These are phyloP conservation scores for Enteromius argenteus DNA, from an alignment of 2,797 vertebrate genomes.

Conservation along the genomic window DNA sequence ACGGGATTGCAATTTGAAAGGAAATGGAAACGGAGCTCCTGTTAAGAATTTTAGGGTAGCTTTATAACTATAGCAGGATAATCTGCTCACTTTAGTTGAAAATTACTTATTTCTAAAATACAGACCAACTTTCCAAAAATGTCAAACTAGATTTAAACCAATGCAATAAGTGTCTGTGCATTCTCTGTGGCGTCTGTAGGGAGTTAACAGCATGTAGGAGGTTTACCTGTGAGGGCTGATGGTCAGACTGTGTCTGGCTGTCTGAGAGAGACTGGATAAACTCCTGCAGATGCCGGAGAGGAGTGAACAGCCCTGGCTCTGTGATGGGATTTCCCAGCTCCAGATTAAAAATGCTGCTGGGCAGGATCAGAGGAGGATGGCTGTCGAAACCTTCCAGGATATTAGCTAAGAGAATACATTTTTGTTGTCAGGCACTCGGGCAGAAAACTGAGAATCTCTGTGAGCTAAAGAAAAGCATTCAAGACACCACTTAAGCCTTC, in stretches of 20 bases:
- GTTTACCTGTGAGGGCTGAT: slow-evolving; percentile 14
- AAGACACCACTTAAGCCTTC: neutral
- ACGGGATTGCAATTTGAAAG: no score
- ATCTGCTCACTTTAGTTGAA: neutral
- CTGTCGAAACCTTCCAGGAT: slow-evolving; percentile 83
- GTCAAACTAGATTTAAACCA: neutral
- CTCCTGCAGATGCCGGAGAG: slow-evolving; percentile 72
- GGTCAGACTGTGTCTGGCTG: slow-evolving; percentile 5
- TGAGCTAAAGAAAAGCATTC: neutral
- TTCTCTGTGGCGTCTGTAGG: neutral
- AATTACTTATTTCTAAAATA: neutral
- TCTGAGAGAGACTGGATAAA: slow-evolving; percentile 58
- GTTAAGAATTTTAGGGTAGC: neutral
- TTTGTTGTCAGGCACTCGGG: neutral
- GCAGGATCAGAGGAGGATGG: slow-evolving; percentile 83
- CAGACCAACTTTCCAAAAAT: neutral
- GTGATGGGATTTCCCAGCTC: slow-evolving; percentile 74
- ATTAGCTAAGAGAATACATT: slow-evolving; percentile 68
- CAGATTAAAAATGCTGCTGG: slow-evolving; percentile 76
- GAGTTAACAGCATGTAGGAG: neutral
- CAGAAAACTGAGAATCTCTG: neutral
- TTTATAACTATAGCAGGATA: neutral
- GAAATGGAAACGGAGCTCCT: no score
- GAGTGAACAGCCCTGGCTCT: slow-evolving; percentile 72
- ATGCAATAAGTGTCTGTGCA: neutral